Conservation (phyloP, 2,797 vertebrate genomes). For the Scarus forsteni region DNA sequence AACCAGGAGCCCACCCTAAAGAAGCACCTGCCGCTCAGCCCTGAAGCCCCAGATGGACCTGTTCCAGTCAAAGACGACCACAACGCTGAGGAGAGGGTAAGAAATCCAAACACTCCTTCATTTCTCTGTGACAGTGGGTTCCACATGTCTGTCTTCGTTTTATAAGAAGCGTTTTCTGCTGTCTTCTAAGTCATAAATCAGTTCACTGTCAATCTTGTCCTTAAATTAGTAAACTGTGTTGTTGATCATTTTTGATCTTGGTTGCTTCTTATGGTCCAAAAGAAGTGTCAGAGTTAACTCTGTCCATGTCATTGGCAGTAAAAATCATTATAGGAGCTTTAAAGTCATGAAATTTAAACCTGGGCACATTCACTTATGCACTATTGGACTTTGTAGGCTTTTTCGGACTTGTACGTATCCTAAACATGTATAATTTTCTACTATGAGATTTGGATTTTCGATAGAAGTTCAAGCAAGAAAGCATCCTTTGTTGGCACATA, state of each 20-base stretch:
- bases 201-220: too few species aligned
- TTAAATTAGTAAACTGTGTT: too few species aligned
- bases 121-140: neutral
- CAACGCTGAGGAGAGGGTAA: constrained; percentile 93
- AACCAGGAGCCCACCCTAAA: constrained; percentile 95
- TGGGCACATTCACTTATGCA: neutral
- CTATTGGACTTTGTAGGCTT: neutral
- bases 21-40: constrained; percentile 88
- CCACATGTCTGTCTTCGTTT: too few species aligned
- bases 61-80: constrained; percentile 86
- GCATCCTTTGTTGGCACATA: constrained; percentile 1
- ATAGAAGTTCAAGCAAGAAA: neutral
- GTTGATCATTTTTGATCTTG: too few species aligned
- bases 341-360: neutral
- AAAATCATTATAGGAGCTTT: too few species aligned
- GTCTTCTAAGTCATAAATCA: too few species aligned
- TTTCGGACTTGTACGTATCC: neutral
- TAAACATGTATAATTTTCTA: neutral
- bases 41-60: constrained; percentile 88
- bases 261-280: too few species aligned
- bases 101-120: constrained; percentile 31
- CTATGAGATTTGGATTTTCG: neutral
- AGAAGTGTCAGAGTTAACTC: too few species aligned
- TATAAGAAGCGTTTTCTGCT: too few species aligned
- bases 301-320: too few species aligned